These are phyloP conservation scores for Megalurothrips usitatus DNA, from an alignment of 2,888 invertebrate species.

Conservation along the genomic window DNA sequence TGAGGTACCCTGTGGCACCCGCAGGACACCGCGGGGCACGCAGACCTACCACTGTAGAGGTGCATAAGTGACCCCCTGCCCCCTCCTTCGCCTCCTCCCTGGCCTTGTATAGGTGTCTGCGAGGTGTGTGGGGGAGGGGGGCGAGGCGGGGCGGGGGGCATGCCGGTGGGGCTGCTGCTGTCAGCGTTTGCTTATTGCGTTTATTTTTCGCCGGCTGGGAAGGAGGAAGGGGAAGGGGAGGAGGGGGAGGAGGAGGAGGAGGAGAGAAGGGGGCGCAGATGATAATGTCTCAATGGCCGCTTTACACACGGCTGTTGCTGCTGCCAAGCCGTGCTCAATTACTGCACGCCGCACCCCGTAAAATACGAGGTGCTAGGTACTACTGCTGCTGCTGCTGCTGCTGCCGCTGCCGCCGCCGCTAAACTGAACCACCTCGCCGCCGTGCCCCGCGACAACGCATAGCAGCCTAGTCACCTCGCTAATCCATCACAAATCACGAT, in stretches of 20 bases:
- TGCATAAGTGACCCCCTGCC: too few species aligned
- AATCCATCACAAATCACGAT: constrained; percentile 8
- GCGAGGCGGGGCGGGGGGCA: too few species aligned
- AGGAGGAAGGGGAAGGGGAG: not conserved
- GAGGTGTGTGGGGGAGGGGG: too few species aligned
- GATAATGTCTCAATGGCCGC: constrained; percentile 24
- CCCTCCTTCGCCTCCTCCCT: too few species aligned
- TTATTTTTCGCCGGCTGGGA: not conserved
- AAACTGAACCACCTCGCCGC: not conserved
- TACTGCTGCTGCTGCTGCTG: not conserved
- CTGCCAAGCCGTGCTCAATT: not conserved
- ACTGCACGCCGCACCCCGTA: not conserved
- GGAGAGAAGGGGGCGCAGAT: not conserved
- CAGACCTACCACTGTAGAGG: not conserved
- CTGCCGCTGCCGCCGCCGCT: not conserved
- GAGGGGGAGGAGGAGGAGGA: not conserved
- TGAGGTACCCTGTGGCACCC: too few species aligned
- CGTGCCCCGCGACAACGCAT: not conserved
- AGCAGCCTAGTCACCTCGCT: not conserved
- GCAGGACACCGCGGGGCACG: too few species aligned
- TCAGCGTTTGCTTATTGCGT: not conserved
- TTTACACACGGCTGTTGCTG: not conserved
- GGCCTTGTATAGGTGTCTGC: too few species aligned
- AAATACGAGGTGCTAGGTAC: constrained; percentile 24
- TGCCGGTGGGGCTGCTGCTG: too few species aligned